Percentiles rank a stretch among this genome's conserved stretches.
phyloP scores from a whole-genome alignment of 2,888 invertebrate genomes.

The Mesorhabditis belari region DNA sequence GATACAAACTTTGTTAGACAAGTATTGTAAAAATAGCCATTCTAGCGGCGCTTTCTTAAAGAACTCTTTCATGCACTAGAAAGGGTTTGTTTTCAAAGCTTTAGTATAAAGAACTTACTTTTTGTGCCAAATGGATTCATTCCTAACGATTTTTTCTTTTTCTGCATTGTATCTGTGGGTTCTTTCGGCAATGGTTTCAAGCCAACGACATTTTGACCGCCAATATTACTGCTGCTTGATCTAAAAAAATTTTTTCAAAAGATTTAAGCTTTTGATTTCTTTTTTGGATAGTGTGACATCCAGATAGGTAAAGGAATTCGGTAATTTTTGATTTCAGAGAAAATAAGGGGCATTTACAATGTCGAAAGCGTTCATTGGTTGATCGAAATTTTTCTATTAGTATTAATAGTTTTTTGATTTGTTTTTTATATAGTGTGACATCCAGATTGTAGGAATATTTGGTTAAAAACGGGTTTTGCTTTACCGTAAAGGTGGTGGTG shows the following conservation, averaged over 20 bases:
- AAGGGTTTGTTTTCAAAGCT: not conserved
- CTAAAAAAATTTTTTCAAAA: not conserved
- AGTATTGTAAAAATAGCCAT: no score
- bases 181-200: constrained; percentile 46
- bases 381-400: no score
- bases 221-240: not conserved
- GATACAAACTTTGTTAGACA: no score
- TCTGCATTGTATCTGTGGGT: constrained; percentile 25
- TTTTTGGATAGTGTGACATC: no score
- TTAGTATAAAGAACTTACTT: constrained; percentile 13
- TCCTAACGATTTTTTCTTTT: constrained; percentile 24
- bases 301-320: no score
- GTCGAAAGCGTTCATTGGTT: no score
- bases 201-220: constrained; percentile 23
- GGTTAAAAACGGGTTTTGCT: constrained; percentile 7
- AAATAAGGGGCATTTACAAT: no score
- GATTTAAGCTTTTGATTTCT: not conserved
- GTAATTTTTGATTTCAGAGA: no score
- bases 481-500: constrained; percentile 50
- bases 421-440: no score
- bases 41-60: no score
- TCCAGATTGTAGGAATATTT: no score
- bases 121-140: constrained; percentile 31
- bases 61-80: not conserved
- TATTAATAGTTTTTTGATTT: not conserved